Evolutionary conservation across 2,888 invertebrate genomes (phyloP).

Genomic region (Sesia bembeciformis): DNA sequence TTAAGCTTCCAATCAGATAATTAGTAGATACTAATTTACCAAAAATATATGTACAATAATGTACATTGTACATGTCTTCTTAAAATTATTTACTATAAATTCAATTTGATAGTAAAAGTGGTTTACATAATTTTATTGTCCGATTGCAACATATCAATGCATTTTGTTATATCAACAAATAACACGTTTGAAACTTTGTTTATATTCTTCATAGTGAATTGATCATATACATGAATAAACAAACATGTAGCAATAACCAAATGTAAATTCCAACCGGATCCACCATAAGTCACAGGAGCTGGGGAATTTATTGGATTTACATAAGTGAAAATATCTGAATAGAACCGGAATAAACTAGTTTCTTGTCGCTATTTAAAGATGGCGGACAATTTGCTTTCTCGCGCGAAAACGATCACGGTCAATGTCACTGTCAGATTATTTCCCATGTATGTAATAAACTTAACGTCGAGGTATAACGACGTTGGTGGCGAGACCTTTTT

Average conservation of each 20-base stretch:
- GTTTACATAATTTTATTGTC: too few species aligned
- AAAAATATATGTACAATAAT: too few species aligned
- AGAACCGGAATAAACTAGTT: slow-evolving; percentile 38
- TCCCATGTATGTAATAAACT: slow-evolving; percentile 1
- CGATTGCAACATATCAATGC: too few species aligned
- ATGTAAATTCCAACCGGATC: slow-evolving; percentile 23
- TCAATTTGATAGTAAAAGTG: too few species aligned
- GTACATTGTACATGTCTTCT: too few species aligned
- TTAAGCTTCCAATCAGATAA: too few species aligned
- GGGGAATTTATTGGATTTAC: slow-evolving; percentile 44
- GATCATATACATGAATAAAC: background rate
- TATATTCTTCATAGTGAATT: too few species aligned
- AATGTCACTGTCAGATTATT: slow-evolving; percentile 14
- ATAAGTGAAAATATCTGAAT: slow-evolving; percentile 68
- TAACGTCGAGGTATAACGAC: background rate
- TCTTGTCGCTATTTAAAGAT: slow-evolving; percentile 8
- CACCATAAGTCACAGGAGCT: slow-evolving; percentile 41
- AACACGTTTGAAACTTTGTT: too few species aligned
- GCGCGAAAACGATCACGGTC: slow-evolving; percentile 26
- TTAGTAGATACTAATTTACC: too few species aligned
- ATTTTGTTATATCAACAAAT: too few species aligned
- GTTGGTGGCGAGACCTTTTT: background rate
- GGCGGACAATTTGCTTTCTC: slow-evolving; percentile 45
- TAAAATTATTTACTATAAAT: too few species aligned
- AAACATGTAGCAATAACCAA: background rate